Conservation (phyloP, 2,888 invertebrate genomes). For the Troglohyphantes excavatus region DNA sequence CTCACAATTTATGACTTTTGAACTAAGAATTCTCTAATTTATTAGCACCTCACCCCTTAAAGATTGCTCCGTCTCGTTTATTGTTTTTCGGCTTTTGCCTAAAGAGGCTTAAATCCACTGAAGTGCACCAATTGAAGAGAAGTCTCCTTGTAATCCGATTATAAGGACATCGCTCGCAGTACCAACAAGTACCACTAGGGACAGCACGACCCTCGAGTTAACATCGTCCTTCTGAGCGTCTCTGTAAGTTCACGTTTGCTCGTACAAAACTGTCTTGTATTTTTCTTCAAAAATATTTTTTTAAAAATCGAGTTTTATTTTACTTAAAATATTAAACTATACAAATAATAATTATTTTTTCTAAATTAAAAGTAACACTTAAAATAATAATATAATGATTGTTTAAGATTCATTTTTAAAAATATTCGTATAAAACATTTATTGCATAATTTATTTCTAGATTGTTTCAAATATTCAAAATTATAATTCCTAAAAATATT, state of each 20-base stretch:
- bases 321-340: too few species aligned
- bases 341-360: too few species aligned
- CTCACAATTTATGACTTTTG: not conserved
- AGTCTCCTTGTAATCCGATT: constrained; percentile 59
- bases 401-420: too few species aligned
- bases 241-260: not conserved
- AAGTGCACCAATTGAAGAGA: constrained; percentile 55
- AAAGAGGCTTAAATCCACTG: constrained; percentile 51
- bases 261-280: too few species aligned
- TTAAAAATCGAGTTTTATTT: too few species aligned
- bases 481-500: too few species aligned
- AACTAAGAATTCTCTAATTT: not conserved
- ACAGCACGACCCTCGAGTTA: not conserved
- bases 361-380: too few species aligned
- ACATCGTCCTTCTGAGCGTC: not conserved
- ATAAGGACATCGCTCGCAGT: constrained; percentile 17
- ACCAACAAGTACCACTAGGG: not conserved
- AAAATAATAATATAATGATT: too few species aligned
- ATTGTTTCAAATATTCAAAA: too few species aligned
- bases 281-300: too few species aligned
- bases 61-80: not conserved
- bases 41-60: constrained; percentile 9
- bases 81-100: constrained; percentile 45
- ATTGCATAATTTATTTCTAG: too few species aligned
- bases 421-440: too few species aligned